Evolutionary conservation across 2,113 vertebrate genomes (phyloP).

Genomic region (Calonectris borealis): DNA sequence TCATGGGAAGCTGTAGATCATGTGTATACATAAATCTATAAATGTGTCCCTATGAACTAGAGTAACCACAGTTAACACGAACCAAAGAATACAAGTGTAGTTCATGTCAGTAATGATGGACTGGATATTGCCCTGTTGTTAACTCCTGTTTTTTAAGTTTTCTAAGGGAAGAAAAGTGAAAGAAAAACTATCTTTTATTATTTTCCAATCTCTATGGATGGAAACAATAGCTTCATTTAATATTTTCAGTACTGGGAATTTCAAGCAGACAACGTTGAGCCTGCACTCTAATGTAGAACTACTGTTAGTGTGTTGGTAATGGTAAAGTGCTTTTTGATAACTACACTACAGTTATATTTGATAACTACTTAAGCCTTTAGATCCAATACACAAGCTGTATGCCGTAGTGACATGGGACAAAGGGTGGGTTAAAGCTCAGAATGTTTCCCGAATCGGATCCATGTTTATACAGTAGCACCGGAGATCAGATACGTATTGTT

Average conservation of each 20-base stretch:
- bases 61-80: neutral
- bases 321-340: neutral
- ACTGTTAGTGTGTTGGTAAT: neutral
- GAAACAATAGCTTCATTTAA: neutral
- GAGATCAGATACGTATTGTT: too few species aligned
- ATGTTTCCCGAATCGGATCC: neutral
- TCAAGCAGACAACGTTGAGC: neutral
- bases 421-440: neutral
- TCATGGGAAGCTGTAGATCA: neutral
- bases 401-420: neutral
- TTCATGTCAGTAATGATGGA: neutral
- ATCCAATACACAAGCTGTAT: neutral
- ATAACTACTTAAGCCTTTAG: neutral
- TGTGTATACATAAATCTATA: neutral
- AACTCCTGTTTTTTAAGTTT: neutral
- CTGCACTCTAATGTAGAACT: neutral
- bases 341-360: neutral
- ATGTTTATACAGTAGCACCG: neutral
- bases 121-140: neutral
- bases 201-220: neutral
- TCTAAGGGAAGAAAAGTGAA: neutral
- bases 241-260: neutral
- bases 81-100: neutral
- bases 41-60: accelerated
- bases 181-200: neutral